These are phyloP conservation scores for Aptenodytes patagonicus DNA, from an alignment of 2,113 vertebrate genomes.

Conservation along the genomic window DNA sequence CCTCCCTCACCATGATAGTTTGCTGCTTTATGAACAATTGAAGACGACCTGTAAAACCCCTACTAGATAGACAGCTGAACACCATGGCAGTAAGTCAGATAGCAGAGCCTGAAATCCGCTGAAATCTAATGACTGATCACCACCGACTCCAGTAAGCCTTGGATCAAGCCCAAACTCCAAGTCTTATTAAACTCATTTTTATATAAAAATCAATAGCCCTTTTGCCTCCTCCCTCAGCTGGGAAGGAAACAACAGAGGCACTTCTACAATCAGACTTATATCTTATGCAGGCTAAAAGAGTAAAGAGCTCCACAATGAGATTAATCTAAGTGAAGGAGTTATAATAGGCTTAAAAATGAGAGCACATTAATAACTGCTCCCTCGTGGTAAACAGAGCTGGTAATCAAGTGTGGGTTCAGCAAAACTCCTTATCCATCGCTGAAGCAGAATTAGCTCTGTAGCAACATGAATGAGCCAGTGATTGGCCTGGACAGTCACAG, in stretches of 20 bases:
- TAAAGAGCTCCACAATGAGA: conserved; percentile 31
- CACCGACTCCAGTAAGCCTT: neutral
- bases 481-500: neutral
- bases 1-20: neutral
- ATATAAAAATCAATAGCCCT: conserved; percentile 24
- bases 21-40: neutral
- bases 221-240: neutral
- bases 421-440: neutral
- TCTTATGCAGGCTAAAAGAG: neutral
- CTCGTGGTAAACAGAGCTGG: conserved; percentile 23
- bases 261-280: conserved; percentile 12
- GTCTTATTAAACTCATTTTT: conserved; percentile 39
- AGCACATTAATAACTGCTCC: conserved; percentile 50
- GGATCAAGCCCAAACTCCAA: neutral
- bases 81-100: neutral
- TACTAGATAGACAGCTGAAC: neutral
- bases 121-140: neutral
- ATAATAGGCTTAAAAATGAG: conserved; percentile 48
- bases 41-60: neutral
- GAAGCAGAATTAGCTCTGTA: neutral
- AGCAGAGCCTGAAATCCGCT: neutral
- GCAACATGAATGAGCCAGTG: neutral
- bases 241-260: neutral
- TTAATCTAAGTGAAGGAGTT: conserved; percentile 66
- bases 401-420: neutral